Evolutionary conservation across 2,888 invertebrate species (phyloP), one percentile per base, ranked within the genome.

Genomic region (Mesochorus sp.): DNA sequence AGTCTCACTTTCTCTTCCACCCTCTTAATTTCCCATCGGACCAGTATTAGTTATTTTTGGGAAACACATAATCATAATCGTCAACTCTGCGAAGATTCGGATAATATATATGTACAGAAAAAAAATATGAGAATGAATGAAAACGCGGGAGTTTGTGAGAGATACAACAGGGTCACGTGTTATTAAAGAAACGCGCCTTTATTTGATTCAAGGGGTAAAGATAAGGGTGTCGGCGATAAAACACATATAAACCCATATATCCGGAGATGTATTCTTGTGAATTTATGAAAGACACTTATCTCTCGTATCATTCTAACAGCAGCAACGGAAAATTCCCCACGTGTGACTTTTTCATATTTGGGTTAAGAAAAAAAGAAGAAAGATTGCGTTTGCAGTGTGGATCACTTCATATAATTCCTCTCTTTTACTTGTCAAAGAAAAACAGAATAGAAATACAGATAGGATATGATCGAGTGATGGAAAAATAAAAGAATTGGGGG

Each of bases 401-500:
- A 6, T 31, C 5, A 3, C 59, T 31, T 42, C 59, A 12, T 57
- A 47, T 14, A 47, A 39, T 28, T 59, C 42, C 24, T 39, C 14
- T 42, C 47, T 37, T 37, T 49, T 51, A 59, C 28, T 71, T 66
- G 49, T 44, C 67, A 24, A 61, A 67, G 67, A 71, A 66, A 79
- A 79, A 72, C 76, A 72, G 26, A 49, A 68, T 37, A 31, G 53
- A 51, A 67, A 68, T 31, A 53, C 34, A 39, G 49, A 26, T 47
- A 19, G 26, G 51, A 76, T n/a, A n/a, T 76, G 70, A 55, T 57
- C 39, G 70, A 73, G 37, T 4, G 53, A 19, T 37, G 31, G 19
- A 24, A 80, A 70, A 73, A 77, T 64, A n/a, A n/a, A n/a, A n/a
- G 42, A 66, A 80, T 78, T 47, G 64, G 37, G 21, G 31, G 37